phyloP scores from a whole-genome alignment of 2,113 vertebrate species.

The Suncus etruscus region DNA sequence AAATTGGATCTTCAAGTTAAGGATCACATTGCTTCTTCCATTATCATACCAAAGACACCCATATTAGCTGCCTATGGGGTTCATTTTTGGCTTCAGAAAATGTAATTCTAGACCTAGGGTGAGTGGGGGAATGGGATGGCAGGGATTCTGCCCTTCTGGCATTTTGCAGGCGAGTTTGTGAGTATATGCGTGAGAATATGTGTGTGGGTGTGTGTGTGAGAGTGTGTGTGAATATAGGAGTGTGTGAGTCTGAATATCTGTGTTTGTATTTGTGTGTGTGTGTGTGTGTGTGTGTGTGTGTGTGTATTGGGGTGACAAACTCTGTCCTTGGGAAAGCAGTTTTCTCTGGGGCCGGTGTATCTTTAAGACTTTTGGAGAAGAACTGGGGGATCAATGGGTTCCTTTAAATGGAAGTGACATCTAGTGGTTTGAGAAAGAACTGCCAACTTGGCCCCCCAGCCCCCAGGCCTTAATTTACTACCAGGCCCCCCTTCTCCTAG shows the following conservation, averaged over 20 bases:
- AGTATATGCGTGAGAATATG: no score
- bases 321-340: neutral
- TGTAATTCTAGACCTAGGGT: neutral
- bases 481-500: neutral
- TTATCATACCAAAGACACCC: neutral
- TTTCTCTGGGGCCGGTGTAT: conserved; percentile 32
- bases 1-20: neutral
- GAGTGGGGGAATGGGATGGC: neutral
- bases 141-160: neutral
- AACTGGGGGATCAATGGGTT: conserved; percentile 49
- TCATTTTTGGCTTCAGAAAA: conserved; percentile 36
- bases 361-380: conserved; percentile 60
- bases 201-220: neutral
- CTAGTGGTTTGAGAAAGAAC: conserved; percentile 82
- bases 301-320: neutral
- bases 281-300: no score
- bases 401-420: conserved; percentile 84
- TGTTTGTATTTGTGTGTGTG: neutral
- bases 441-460: conserved; percentile 66
- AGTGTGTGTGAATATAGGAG: no score
- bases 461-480: neutral
- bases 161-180: neutral
- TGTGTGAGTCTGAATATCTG: no score
- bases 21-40: neutral
- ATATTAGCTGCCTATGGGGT: neutral